Base-by-base conservation (phyloP, 1,140 invertebrate species). In the Drosophila cardini region DNA sequence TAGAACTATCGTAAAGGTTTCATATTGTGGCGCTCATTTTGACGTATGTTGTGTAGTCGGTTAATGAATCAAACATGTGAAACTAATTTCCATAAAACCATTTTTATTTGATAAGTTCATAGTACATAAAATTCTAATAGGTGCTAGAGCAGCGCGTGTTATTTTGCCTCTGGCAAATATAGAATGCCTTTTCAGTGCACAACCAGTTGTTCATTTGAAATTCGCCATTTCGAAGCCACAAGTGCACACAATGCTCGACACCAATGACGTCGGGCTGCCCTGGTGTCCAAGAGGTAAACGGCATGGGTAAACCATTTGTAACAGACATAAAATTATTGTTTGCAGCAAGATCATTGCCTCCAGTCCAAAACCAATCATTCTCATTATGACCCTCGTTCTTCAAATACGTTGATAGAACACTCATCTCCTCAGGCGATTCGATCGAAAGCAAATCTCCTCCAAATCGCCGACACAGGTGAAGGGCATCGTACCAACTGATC, bases 141-240 rank as follows among this genome's bases (percentile, higher is more conserved):
- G 0, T 10, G 0, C 36, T 10, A 1, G 0, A 38, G 18, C 69
- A 72, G 11, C 62, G 53, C 1, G 34, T 10, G 1, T 15, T 21
- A 43, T 58, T 43, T 32, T 67, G 45, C 18, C 9, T 57, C 43
- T 74, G 56, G 4, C 72, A 62, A 1, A 74, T 4, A 10, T 42
- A 68, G 11, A 38, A 52, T 0, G 67, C 67, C 2, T 52, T 45
- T 7, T 63, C 8, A 15, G 10, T 42, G 26, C 76, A 78, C 1
- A n/a, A 9, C 72, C 67, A 75, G 16, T 78, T 64, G 55, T 81
- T 81, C 76, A 81, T 78, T 34, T 56, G 18, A 36, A 76, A 76
- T 10, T 40, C 21, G 0, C 40, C 16, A 0, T 26, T 34, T 0
- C 38, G 2, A 2, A 68, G 13, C 64, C 56, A 62, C 15, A 76